Conservation (phyloP, 1,140 invertebrate genomes). For the Belonocnema kinseyi region DNA sequence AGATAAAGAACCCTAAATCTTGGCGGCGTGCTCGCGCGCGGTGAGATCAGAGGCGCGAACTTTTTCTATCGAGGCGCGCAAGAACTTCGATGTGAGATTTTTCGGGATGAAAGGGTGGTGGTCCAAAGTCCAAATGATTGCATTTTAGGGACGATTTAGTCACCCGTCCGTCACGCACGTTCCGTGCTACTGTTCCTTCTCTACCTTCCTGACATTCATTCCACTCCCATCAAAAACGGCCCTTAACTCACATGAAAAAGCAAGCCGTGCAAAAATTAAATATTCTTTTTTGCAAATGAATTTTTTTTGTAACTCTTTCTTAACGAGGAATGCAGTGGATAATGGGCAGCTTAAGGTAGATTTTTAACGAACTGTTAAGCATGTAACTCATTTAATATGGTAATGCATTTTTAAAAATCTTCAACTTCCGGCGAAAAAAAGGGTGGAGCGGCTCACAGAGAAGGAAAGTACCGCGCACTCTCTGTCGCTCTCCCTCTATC, state of each 20-base stretch:
- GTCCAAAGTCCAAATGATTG: constrained; percentile 41
- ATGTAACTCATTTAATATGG: background rate
- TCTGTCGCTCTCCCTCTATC: background rate
- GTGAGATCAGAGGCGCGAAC: constrained; percentile 53
- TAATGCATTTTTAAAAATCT: background rate
- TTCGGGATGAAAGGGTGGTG: constrained; percentile 23
- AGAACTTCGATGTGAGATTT: constrained; percentile 31
- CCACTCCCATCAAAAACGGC: constrained; percentile 33
- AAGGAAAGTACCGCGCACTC: background rate
- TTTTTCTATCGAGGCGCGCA: constrained; percentile 39
- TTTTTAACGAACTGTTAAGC: background rate
- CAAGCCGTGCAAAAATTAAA: background rate
- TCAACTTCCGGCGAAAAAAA: background rate
- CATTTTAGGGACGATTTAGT: constrained; percentile 49
- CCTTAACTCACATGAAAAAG: constrained; percentile 35
- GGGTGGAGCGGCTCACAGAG: background rate
- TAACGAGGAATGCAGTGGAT: too few species aligned
- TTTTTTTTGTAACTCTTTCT: background rate
- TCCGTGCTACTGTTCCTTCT: constrained; percentile 29
- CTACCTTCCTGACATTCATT: constrained; percentile 27
- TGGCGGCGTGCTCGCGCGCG: constrained; percentile 41
- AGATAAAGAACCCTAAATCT: constrained; percentile 49
- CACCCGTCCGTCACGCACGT: constrained; percentile 50
- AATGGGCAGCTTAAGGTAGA: too few species aligned
- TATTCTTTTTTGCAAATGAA: background rate